Base-by-base conservation (phyloP, 2,797 vertebrate species). In the Mus spretus region DNA sequence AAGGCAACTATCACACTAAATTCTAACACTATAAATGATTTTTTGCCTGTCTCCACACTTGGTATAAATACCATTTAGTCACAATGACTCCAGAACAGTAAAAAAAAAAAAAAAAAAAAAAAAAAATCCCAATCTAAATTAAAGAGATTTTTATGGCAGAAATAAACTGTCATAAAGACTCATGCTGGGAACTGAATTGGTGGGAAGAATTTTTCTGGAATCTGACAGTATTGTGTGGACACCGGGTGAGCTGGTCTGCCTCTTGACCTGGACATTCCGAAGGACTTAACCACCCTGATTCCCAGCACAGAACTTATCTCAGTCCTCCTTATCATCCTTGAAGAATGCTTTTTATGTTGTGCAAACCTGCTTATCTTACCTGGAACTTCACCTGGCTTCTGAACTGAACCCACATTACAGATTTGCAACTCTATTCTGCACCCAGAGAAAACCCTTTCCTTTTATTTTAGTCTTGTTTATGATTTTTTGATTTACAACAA, bases 11-110 rank as follows among this genome's bases (percentile, higher is more conserved):
- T 34, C 31, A 81, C 74, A 20, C 67, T 85, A 75, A 90, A 34
- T 92, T 96, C 86, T 92, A 81, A 90, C 28, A 53, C 28, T 20
- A 85, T 84, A 31, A 63, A 14, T 96, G 91, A 84, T 78, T 63
- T 95, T 95, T 85, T 91, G 57, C 80, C 70, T 89, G 37, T 28
- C 88, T 93, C 94, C 74, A 77, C 89, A 78, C 40, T 92, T 96
- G 40, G 93, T 78, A n/a, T 55, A 92, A 78, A 61, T 50, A n/a
- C 34, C 74, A 28, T 26, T 50, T 61, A 63, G 4, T 84, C 55
- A 84, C 84, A 77, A 77, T 85, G 34, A 26, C 34, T 85, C n/a
- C 57, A 84, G 44, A 61, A 84, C 4, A 19, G 72, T 11, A 37
- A 85, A 55, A 77, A 50, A 50, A 50, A 50, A 85, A 55, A 77